phyloP scores from a whole-genome alignment of 2,113 vertebrate species.

The Ciconia stormi region DNA sequence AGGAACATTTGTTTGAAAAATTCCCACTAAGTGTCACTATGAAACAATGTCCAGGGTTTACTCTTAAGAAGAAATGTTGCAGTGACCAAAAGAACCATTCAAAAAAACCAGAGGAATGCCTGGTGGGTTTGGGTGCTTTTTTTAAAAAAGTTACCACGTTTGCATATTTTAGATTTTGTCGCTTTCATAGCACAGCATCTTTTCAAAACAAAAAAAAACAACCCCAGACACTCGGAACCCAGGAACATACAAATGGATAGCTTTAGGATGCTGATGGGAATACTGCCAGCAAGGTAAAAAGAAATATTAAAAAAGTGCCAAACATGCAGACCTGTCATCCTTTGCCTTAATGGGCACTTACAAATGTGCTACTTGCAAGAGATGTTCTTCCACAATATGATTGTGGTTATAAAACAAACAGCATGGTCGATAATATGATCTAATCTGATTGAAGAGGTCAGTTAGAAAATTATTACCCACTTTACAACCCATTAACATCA shows the following conservation, averaged over 20 bases:
- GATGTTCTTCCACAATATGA: conserved; percentile 74
- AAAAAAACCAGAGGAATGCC: background rate
- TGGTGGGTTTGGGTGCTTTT: background rate
- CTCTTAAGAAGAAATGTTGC: background rate
- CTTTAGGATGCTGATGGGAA: conserved; percentile 59
- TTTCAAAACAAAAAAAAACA: background rate
- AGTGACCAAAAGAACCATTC: background rate
- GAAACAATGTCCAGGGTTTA: background rate
- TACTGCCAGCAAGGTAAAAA: conserved; percentile 60
- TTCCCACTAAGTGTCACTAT: background rate
- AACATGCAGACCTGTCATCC: conserved; percentile 73
- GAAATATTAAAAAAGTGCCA: conserved; percentile 62
- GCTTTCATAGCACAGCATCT: background rate
- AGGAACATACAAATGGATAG: conserved; percentile 10
- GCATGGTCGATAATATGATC: conserved; percentile 79
- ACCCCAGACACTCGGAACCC: background rate
- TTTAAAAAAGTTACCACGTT: background rate
- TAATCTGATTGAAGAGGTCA: conserved; percentile 79
- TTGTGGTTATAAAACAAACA: conserved; percentile 80
- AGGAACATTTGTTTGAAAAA: background rate
- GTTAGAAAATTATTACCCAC: conserved; percentile 80
- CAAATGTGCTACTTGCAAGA: conserved; percentile 71
- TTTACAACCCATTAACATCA: conserved; percentile 81
- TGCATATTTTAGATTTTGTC: background rate
- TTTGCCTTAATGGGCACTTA: conserved; percentile 76